phyloP scores from a whole-genome alignment of 2,113 vertebrate species.

The Barbus barbus region DNA sequence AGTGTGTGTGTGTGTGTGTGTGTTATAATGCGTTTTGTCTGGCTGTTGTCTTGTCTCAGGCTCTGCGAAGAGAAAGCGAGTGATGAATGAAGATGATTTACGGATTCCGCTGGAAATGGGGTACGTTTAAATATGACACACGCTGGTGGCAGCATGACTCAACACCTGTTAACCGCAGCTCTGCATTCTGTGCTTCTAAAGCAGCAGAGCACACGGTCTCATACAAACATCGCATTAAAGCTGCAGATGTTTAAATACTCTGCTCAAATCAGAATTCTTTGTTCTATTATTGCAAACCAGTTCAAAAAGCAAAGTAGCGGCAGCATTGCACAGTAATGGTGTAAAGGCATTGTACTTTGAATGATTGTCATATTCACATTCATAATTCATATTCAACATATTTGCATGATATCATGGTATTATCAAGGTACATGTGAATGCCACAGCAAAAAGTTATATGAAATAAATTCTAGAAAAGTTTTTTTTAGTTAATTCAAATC shows the following conservation, averaged over 20 bases:
- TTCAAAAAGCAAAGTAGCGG: neutral
- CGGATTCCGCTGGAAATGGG: slow-evolving; percentile 91
- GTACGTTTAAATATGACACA: slow-evolving; percentile 73
- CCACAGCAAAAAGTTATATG: neutral
- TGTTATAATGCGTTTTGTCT: slow-evolving; percentile 30
- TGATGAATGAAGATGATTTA: slow-evolving; percentile 88
- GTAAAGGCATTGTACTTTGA: neutral
- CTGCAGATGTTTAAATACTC: slow-evolving; percentile 1
- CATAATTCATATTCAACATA: neutral
- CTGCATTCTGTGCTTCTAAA: slow-evolving; percentile 7
- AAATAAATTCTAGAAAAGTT: neutral
- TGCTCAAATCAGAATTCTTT: neutral
- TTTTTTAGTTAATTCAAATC: neutral
- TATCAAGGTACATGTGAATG: neutral
- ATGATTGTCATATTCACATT: neutral
- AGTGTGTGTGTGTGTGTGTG: slow-evolving; percentile 12
- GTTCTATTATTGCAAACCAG: neutral
- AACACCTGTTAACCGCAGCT: neutral
- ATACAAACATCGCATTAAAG: slow-evolving; percentile 15
- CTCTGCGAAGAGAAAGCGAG: slow-evolving; percentile 88
- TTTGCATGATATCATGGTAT: neutral
- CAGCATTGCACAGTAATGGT: neutral
- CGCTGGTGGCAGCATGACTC: slow-evolving; percentile 34
- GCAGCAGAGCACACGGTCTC: neutral
- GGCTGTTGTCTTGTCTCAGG: slow-evolving; percentile 71